phyloP scores from a whole-genome alignment of 1,140 invertebrate genomes.

The Arctopsyche grandis region DNA sequence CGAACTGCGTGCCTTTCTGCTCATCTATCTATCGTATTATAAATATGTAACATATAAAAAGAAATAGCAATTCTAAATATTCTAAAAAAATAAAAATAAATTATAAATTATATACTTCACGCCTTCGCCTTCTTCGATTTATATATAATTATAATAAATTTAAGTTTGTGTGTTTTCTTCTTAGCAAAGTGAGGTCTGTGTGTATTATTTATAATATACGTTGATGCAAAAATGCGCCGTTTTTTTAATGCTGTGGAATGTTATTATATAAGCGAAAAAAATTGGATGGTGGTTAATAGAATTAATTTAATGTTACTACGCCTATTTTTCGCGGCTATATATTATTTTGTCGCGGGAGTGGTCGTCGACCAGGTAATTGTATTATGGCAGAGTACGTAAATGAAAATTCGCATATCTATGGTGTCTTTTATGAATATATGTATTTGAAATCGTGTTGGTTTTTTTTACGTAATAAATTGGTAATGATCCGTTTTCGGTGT shows the following conservation, averaged over 20 bases:
- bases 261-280: too few species aligned
- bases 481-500: too few species aligned
- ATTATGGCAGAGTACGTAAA: too few species aligned
- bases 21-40: constrained; percentile 6
- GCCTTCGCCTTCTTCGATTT: constrained; percentile 13
- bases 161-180: neutral
- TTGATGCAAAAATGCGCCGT: too few species aligned
- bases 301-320: constrained; percentile 17
- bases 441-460: too few species aligned
- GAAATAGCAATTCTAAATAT: neutral
- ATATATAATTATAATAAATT: neutral
- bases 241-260: too few species aligned
- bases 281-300: neutral
- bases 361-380: neutral
- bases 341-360: neutral
- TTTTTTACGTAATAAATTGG: too few species aligned
- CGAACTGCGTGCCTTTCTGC: constrained; percentile 23
- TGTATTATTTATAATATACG: too few species aligned
- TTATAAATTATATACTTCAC: neutral
- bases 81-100: constrained; percentile 11
- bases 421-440: too few species aligned
- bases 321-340: constrained; percentile 7
- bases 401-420: too few species aligned
- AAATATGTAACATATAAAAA: neutral
- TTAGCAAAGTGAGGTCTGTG: too few species aligned